Percentiles rank a stretch among this genome's conserved stretches.
Evolutionary conservation across 2,888 invertebrate species (phyloP).

Genomic region (Meliscaeva auricollis): DNA sequence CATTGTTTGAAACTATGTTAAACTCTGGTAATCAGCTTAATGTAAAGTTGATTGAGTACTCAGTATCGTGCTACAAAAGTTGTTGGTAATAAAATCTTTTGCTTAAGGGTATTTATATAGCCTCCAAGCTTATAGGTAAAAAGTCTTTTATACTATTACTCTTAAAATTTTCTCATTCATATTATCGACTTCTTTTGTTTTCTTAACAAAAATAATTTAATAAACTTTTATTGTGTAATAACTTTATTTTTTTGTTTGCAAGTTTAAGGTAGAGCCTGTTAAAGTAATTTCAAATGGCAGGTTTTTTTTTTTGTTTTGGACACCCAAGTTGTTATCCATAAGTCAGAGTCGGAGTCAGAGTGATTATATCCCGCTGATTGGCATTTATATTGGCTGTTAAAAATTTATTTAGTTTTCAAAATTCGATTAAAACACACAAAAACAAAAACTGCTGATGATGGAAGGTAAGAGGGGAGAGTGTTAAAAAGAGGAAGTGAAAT

Average conservation of each 20-base stretch:
- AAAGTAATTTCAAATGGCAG: not conserved
- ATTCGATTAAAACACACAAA: conserved; percentile 23
- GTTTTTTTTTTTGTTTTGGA: not conserved
- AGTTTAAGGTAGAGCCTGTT: conserved; percentile 27
- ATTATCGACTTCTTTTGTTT: conserved; percentile 34
- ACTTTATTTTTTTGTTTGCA: conserved; percentile 29
- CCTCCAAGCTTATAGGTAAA: not conserved
- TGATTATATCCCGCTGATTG: conserved; percentile 60
- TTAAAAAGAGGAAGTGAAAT: not conserved
- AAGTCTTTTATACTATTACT: conserved; percentile 1
- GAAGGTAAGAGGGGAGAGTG: not conserved
- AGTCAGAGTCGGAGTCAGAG: not conserved
- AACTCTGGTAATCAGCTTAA: conserved; percentile 69
- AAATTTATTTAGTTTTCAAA: conserved; percentile 26
- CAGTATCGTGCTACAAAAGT: conserved; percentile 33
- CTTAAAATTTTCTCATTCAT: not conserved
- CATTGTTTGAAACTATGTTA: conserved; percentile 56
- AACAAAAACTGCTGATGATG: conserved; percentile 1
- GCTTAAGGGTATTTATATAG: conserved; percentile 15
- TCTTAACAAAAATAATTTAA: conserved; percentile 53
- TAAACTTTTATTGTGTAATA: conserved; percentile 68
- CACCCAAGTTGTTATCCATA: not conserved
- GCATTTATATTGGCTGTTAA: conserved; percentile 60
- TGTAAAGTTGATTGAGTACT: conserved; percentile 66
- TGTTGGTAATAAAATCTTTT: conserved; percentile 53